Evolutionary conservation across 64 coral and sea anemone species (phyloP).

Genomic region (Stichodactyla mertensii): DNA sequence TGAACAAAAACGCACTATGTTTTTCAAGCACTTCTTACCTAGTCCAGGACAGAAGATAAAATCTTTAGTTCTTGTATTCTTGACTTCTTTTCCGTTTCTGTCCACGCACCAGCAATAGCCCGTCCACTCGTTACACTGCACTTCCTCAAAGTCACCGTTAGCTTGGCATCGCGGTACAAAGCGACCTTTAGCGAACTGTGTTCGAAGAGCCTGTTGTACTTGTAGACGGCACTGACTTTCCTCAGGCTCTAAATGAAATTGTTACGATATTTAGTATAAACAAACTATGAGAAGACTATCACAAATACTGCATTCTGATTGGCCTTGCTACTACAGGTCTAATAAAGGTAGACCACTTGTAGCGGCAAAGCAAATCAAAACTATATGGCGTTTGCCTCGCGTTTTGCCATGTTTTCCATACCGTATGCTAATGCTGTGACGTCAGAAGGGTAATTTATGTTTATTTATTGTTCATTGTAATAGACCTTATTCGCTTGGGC

Average conservation of each 20-base stretch:
- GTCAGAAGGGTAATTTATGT: no score
- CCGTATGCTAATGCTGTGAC: no score
- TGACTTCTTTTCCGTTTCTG: slow-evolving; percentile 39
- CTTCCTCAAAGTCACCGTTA: slow-evolving; percentile 61
- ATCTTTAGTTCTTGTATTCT: slow-evolving; percentile 39
- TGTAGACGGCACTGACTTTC: not conserved
- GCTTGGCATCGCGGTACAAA: slow-evolving; percentile 68
- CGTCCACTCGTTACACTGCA: slow-evolving; percentile 50
- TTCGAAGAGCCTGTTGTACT: slow-evolving; percentile 47
- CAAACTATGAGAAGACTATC: no score
- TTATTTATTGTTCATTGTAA: no score
- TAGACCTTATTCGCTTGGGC: no score
- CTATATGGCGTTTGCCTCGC: no score
- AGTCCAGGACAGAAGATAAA: slow-evolving; percentile 46
- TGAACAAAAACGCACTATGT: no score
- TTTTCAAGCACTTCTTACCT: slow-evolving; percentile 21
- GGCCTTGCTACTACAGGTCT: no score
- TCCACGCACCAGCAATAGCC: slow-evolving; percentile 60
- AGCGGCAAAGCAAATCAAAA: no score
- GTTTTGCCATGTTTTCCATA: no score
- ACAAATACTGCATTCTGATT: no score
- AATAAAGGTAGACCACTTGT: no score
- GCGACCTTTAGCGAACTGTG: not conserved
- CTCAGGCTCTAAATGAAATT: not conserved
- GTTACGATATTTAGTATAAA: not conserved